Base-by-base conservation (phyloP, 2,888 invertebrate species). In the Lochmaea capreae region DNA sequence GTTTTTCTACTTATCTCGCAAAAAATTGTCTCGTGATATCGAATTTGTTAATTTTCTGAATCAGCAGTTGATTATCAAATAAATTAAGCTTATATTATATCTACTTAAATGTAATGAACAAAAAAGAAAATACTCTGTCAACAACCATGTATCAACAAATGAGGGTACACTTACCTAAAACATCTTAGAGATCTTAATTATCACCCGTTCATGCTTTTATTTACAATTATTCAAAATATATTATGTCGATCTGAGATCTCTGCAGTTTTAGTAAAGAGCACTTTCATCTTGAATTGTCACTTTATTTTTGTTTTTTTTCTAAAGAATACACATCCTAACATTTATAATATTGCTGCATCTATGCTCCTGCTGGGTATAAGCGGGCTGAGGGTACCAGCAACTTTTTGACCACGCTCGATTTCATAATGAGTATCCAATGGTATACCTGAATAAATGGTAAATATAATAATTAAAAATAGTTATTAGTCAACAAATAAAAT, bases 361-460 rank as follows among this genome's bases (percentile, higher is more conserved):
- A 85, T 85, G 74, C 84, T 81, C 75, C 85, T 80, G 79, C 81
- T 84, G 42, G 87, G 93, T 90, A 95, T 94, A 81, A 95, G 89
- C 76, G 95, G 94, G 81, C 94, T 93, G 86, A 94, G 89, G 42
- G 94, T 92, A 81, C 94, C 93, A 65, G 93, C 91, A 82, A 93
- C 93, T 83, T 93, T 93, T 83, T 93, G 92, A 72, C 93, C 93
- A 81, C 92, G 91, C 88, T 95, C 95, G 85, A 94, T 90, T 87
- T 95, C 95, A 86, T 94, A 95, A 84, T 93, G 93, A 83, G 94
- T 91, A 86, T 95, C 95, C 81, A 93, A 88, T 73, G 94, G 92
- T 81, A 91, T 89, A 84, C 92, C 92, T 92, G 84, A 61, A 86
- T 86, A 77, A 73, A 70, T 39, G 33, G 8, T 66, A 68, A 73